Evolutionary conservation across 2,888 invertebrate species (phyloP), one percentile per base, ranked within the genome.

Genomic region (Drosophila putrida): DNA sequence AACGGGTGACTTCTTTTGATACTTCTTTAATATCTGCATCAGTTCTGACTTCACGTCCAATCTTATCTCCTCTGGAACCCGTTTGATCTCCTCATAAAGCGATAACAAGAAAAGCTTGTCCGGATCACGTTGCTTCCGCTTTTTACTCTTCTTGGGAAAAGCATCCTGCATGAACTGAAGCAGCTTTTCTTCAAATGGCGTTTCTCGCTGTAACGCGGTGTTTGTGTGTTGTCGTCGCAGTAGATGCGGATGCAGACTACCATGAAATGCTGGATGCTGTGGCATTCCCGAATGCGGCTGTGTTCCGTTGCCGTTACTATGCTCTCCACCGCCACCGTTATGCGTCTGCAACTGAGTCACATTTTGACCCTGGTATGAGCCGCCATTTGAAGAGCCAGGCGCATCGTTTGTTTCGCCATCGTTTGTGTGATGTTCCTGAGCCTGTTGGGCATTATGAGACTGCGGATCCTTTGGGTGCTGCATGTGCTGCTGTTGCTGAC

Each of bases 121-220:
- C 0, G 91, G 91, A 78, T 92, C 92, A 6, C 91, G 91, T 57
- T 90, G 91, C 68, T 92, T 91, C 6, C 91, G 88, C 64, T 91
- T 91, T 84, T 91, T 91, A 63, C 90, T 91, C 60, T 89, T 92
- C 58, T 91, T 92, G 11, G 92, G 91, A 76, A 92, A 91, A 6
- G 91, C 91, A 67, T 92, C 91, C 53, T 92, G 92, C 92, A 91
- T 91, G 31, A 92, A 90, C 53, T 92, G 92, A 53, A 91, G 64
- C 27, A 91, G 72, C 63, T 92, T 91, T 44, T 92, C 91, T 53
- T 92, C 92, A 53, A 91, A 91, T 2, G 88, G 91, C 3, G 90
- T 83, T 71, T 91, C 92, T 0, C 91, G 85, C 51, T 90, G 89
- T 49, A 89, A 65, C 0, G 90, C 80, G 0, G 88, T 80, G 10